phyloP scores from a whole-genome alignment of 2,888 invertebrate species.

The Trimorus sp. region DNA sequence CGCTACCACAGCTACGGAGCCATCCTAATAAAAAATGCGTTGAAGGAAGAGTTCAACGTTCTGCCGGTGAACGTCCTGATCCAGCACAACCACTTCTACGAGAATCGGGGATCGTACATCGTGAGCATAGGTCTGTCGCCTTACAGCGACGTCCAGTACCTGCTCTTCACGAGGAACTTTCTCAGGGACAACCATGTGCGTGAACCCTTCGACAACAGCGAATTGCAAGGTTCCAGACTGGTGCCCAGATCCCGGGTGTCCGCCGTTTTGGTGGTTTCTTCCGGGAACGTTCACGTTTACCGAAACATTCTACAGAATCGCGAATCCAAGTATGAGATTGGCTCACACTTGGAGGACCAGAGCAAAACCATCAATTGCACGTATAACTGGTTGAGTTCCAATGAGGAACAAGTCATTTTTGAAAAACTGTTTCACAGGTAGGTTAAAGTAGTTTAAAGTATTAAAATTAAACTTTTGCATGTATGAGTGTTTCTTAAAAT shows the following conservation, averaged over 20 bases:
- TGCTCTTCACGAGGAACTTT: slow-evolving; percentile 94
- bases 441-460: too few relatives aligned
- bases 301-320: slow-evolving; percentile 96
- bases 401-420: slow-evolving; percentile 88
- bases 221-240: slow-evolving; percentile 86
- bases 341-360: slow-evolving; percentile 96
- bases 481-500: too few relatives aligned
- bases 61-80: slow-evolving; percentile 88
- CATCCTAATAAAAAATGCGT: slow-evolving; percentile 91
- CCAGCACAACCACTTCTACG: slow-evolving; percentile 93
- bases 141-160: slow-evolving; percentile 90
- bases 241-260: slow-evolving; percentile 96
- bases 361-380: slow-evolving; percentile 96
- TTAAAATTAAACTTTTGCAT: too few relatives aligned
- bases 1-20: slow-evolving; percentile 91
- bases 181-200: slow-evolving; percentile 92
- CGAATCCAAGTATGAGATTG: slow-evolving; percentile 95
- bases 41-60: slow-evolving; percentile 90
- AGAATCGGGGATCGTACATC: slow-evolving; percentile 94
- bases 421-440: slow-evolving; percentile 87
- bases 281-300: slow-evolving; percentile 93
- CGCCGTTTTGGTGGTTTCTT: slow-evolving; percentile 95
- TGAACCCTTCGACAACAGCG: slow-evolving; percentile 90
- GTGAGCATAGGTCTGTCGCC: slow-evolving; percentile 94
- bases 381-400: slow-evolving; percentile 95